Percentiles rank a stretch among this genome's conserved stretches.
Evolutionary conservation across 2,113 vertebrate genomes (phyloP).

Genomic region (Malurus alboscapulatus): DNA sequence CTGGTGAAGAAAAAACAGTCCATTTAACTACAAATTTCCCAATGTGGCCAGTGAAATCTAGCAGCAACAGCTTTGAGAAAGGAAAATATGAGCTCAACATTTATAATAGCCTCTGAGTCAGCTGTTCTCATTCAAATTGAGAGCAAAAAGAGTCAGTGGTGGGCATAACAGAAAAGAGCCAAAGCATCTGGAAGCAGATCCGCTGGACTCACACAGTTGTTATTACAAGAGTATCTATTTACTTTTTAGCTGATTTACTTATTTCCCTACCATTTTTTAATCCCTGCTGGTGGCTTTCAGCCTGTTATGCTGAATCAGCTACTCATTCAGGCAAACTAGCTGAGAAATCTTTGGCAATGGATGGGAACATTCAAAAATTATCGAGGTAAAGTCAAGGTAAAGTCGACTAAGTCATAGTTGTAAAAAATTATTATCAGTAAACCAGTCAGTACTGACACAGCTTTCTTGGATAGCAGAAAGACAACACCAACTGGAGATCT

Average conservation of each 20-base stretch:
- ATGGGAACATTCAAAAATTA: not conserved
- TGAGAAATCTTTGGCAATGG: not conserved
- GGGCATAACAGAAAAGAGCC: not conserved
- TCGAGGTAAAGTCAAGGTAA: not conserved
- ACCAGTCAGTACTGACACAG: not conserved
- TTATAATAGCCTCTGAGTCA: not conserved
- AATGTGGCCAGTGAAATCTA: not conserved
- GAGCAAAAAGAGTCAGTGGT: not conserved
- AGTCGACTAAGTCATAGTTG: not conserved
- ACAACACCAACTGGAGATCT: not conserved
- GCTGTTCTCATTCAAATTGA: not conserved
- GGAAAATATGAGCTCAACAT: not conserved
- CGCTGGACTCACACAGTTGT: not conserved
- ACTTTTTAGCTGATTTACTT: not conserved
- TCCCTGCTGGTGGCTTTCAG: not conserved
- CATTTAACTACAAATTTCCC: not conserved
- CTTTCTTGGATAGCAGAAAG: not conserved
- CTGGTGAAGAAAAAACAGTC: not conserved
- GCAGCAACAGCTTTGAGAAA: not conserved
- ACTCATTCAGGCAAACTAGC: not conserved
- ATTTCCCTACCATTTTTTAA: not conserved
- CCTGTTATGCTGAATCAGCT: not conserved
- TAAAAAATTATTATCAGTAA: not conserved
- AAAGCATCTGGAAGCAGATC: not conserved
- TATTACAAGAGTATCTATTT: not conserved